Evolutionary conservation across 2,888 invertebrate species (phyloP).

Genomic region (Noctua fimbriata): DNA sequence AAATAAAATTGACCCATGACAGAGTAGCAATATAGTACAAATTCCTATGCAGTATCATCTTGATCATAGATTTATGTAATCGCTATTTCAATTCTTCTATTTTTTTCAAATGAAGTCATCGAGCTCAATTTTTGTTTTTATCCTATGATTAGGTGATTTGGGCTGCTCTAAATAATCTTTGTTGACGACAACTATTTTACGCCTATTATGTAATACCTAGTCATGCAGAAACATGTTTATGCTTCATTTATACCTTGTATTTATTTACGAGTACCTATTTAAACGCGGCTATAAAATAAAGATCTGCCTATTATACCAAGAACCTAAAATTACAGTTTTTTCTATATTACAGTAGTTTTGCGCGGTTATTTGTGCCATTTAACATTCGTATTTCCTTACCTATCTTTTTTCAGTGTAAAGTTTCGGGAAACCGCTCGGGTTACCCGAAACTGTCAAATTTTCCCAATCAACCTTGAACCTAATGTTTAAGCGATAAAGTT

Average conservation of each 20-base stretch:
- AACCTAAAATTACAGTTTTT: background rate
- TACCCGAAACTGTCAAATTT: no score
- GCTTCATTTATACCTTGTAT: background rate
- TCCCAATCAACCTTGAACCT: no score
- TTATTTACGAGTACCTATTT: background rate
- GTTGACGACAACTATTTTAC: conserved; percentile 33
- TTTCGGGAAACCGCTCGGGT: no score
- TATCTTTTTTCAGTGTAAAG: background rate
- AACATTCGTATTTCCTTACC: background rate
- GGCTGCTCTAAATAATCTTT: conserved; percentile 31
- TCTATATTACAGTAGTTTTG: background rate
- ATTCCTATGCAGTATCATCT: conserved; percentile 8
- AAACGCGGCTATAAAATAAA: background rate
- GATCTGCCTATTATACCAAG: no score
- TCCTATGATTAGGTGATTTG: conserved; percentile 34
- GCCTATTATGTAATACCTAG: background rate
- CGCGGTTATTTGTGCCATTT: background rate
- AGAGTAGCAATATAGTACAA: conserved; percentile 1
- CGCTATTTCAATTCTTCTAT: conserved; percentile 38
- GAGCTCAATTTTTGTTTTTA: conserved; percentile 48
- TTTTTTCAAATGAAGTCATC: conserved; percentile 53
- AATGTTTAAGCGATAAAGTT: no score
- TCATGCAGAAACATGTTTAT: background rate
- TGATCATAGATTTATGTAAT: conserved; percentile 42
- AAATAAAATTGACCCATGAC: background rate